Base-by-base conservation (phyloP, 1,140 invertebrate species). In the Eurosta solidaginis region DNA sequence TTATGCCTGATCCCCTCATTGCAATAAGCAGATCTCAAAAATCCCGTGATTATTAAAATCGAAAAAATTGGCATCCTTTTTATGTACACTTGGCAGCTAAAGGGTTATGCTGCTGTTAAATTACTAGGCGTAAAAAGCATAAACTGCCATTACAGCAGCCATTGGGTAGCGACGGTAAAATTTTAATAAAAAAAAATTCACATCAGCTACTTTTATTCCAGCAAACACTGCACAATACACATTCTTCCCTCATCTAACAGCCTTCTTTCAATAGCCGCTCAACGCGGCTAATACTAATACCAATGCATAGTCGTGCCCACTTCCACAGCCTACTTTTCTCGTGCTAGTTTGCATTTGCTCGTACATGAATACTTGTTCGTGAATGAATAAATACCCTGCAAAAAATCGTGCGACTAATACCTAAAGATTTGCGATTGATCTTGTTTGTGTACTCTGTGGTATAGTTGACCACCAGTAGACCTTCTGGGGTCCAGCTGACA, bases 81-180 rank as follows among this genome's bases (percentile, higher is more conserved):
- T n/a, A n/a, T n/a, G 59, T n/a, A 17, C 59, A 68, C 59, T 68
- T 40, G 59, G 33, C 33, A 17, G 59, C 59, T 40, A 68, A 68
- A 40, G 6, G 36, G 17, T 22, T 68, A 68, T 40, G 33, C 59
- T 12, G 33, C 59, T 12, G 33, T 27, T 68, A 68, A 68, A 40
- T 14, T 29, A 20, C 5, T 42, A 17, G 22, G 33, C 3, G 22
- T 17, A 5, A 17, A 33, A 40, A 20, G 33, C 54, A 14, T 10
- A n/a, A 27, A 12, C 29, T 17, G 33, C 25, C 17, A 3, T 9
- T 33, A n/a, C 12, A 7, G 10, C 17, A 20, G 54, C 12, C 33
- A 63, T 4, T 6, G 5, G 29, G 29, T 63, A 63, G 20, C 12
- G 52, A n/a, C 25, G 27, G 33, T 33, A 3, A 0, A 20, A 36